Evolutionary conservation across 2,888 invertebrate genomes (phyloP).

Genomic region (Embidobia sp.): DNA sequence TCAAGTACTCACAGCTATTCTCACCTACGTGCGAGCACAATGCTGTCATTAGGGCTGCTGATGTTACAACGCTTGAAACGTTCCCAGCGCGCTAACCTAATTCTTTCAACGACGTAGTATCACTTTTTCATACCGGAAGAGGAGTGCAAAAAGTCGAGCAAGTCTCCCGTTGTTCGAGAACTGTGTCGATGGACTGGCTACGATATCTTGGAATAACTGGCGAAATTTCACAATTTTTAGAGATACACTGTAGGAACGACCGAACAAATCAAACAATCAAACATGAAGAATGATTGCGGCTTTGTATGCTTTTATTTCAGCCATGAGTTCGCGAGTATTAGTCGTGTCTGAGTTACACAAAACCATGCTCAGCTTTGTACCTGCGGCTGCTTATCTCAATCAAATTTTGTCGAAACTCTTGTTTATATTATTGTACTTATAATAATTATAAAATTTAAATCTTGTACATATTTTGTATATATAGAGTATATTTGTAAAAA

Average conservation of each 20-base stretch:
- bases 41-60: conserved; percentile 43
- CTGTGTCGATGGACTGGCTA: conserved; percentile 36
- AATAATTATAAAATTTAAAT: too few relatives aligned
- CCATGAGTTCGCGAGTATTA: too few relatives aligned
- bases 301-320: conserved; percentile 2
- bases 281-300: conserved; percentile 39
- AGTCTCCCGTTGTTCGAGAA: conserved; percentile 55
- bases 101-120: conserved; percentile 38
- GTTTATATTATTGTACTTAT: too few relatives aligned
- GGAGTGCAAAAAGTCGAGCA: conserved; percentile 49
- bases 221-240: conserved; percentile 41
- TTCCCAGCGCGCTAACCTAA: conserved; percentile 48
- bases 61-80: conserved; percentile 32
- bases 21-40: conserved; percentile 57
- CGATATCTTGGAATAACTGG: conserved; percentile 26
- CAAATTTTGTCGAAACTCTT: too few relatives aligned
- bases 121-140: conserved; percentile 49
- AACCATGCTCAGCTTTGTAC: too few relatives aligned
- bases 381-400: too few relatives aligned
- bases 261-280: conserved; percentile 6
- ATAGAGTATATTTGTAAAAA: too few relatives aligned
- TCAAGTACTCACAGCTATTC: conserved; percentile 23
- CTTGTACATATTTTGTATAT: too few relatives aligned
- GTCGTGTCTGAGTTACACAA: too few relatives aligned
- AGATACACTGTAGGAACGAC: conserved; percentile 17